Evolutionary conservation across 2,888 invertebrate species (phyloP).

Genomic region (Saturnia japonica): DNA sequence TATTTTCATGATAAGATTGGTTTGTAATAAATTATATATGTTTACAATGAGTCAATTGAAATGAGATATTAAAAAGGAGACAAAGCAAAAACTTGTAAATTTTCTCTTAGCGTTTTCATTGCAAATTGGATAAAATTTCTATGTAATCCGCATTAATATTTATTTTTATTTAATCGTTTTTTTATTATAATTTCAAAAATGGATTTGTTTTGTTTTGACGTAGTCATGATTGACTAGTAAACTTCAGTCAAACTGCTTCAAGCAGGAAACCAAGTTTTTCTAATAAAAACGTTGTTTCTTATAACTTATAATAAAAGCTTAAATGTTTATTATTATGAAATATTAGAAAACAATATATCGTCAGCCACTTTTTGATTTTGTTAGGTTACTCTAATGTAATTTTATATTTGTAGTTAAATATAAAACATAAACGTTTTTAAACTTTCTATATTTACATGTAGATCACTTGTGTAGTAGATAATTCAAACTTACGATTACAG

Average conservation of each 20-base stretch:
- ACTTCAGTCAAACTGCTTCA: no score
- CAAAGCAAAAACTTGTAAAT: not conserved
- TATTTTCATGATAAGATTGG: not conserved
- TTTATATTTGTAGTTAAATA: not conserved
- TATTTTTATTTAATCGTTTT: no score
- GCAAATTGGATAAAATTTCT: no score
- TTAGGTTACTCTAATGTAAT: not conserved
- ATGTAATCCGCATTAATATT: no score
- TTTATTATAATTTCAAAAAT: no score
- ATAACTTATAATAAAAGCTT: not conserved
- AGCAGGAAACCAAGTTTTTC: not conserved
- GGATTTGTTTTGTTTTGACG: no score
- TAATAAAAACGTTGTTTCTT: not conserved
- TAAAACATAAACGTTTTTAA: not conserved
- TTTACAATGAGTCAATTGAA: not conserved
- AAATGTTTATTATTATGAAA: not conserved
- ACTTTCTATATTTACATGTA: constrained; percentile 46
- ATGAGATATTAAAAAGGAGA: not conserved
- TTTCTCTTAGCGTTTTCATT: no score
- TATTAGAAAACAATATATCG: not conserved
- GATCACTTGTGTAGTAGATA: constrained; percentile 50
- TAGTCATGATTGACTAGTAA: no score
- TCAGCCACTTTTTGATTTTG: not conserved
- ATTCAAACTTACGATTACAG: constrained; percentile 54
- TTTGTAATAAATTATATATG: not conserved